These are phyloP conservation scores for Terrapene triunguis DNA, from an alignment of 2,113 vertebrate species.

Conservation along the genomic window DNA sequence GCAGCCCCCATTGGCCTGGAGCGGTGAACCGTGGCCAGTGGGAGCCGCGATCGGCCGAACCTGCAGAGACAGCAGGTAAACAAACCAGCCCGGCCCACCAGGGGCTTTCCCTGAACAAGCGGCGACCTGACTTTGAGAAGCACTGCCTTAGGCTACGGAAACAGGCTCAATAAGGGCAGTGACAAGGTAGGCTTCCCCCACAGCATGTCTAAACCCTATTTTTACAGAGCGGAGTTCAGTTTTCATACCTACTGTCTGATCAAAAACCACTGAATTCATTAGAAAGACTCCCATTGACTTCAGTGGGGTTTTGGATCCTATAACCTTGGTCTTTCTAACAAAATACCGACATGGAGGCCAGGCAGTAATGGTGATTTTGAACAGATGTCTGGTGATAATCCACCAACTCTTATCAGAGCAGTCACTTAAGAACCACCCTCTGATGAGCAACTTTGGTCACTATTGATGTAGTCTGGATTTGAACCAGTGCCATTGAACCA, in stretches of 20 bases:
- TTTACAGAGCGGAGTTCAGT: neutral
- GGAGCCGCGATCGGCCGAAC: too few species aligned
- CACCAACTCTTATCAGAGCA: neutral
- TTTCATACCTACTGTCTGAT: neutral
- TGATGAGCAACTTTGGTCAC: constrained; percentile 26
- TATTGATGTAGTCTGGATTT: constrained; percentile 12
- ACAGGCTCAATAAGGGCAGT: neutral
- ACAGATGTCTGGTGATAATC: neutral
- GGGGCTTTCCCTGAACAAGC: too few species aligned
- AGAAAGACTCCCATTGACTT: neutral
- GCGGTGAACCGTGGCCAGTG: too few species aligned
- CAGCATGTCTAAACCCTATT: neutral
- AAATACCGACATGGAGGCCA: neutral
- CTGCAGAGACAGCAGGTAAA: too few species aligned
- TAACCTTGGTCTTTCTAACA: neutral
- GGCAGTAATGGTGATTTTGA: neutral
- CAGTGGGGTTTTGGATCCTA: neutral
- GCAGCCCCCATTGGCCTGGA: too few species aligned
- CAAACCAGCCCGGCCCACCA: too few species aligned
- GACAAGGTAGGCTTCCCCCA: neutral
- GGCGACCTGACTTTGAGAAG: too few species aligned
- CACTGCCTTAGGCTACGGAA: neutral
- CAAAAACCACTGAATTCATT: neutral
- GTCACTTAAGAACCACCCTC: neutral
- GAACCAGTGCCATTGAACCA: constrained; percentile 58